Conservation (phyloP, 2,797 vertebrate genomes). For the Lacerta agilis region DNA sequence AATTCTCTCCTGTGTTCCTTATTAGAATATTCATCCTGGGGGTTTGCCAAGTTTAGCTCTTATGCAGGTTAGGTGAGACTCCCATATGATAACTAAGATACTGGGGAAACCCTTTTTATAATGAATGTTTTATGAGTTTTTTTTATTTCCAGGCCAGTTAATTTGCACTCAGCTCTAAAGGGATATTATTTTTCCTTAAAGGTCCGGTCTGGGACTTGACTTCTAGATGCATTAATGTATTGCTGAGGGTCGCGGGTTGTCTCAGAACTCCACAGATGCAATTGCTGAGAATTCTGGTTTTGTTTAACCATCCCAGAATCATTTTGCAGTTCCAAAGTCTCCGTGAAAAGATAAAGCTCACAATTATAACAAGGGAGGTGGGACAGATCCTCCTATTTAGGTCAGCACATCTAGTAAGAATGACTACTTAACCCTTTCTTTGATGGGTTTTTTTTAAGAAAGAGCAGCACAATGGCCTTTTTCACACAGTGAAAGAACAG, state of each 20-base stretch:
- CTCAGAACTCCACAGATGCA: conserved; percentile 35
- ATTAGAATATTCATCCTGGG: conserved; percentile 66
- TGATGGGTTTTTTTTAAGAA: conserved; percentile 51
- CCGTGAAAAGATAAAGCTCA: conserved; percentile 49
- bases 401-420: conserved; percentile 39
- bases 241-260: conserved; percentile 33
- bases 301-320: conserved; percentile 40
- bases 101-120: conserved; percentile 41
- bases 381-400: conserved; percentile 45
- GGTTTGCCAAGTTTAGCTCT: conserved; percentile 41
- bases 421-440: conserved; percentile 61
- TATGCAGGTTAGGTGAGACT: conserved; percentile 67
- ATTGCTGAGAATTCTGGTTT: conserved; percentile 31
- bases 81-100: conserved; percentile 65
- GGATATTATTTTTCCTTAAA: conserved; percentile 57
- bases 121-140: conserved; percentile 67
- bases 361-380: conserved; percentile 57
- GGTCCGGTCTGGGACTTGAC: conserved; percentile 42
- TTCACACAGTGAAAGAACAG: conserved; percentile 24
- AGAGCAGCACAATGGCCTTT: conserved; percentile 31
- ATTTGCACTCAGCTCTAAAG: conserved; percentile 70
- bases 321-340: conserved; percentile 37
- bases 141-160: conserved; percentile 73
- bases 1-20: conserved; percentile 53
- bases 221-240: conserved; percentile 37